Conservation (phyloP, 2,113 vertebrate species). For the Ctenomys sociabilis region DNA sequence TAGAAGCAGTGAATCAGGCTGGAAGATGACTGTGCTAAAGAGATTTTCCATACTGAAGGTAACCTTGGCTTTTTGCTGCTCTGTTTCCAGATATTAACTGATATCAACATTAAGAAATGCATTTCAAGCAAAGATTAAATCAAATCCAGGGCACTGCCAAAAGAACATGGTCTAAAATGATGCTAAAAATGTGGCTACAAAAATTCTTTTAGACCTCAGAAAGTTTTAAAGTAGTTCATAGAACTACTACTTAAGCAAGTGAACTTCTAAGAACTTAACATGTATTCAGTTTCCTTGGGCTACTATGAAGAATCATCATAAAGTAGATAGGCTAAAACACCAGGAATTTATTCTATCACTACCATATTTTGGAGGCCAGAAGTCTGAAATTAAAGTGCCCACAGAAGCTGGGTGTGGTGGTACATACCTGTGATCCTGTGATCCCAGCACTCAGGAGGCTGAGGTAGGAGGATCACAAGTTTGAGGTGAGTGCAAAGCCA, state of each 20-base stretch:
- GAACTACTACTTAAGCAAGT: neutral
- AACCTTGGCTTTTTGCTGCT: neutral
- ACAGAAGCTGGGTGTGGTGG: neutral
- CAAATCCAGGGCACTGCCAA: neutral
- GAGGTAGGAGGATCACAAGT: neutral
- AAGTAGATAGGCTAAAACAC: neutral
- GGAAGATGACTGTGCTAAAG: neutral
- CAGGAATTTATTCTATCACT: neutral
- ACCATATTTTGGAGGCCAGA: neutral
- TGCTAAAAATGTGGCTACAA: neutral
- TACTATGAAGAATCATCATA: neutral
- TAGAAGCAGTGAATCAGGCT: neutral
- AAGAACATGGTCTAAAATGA: conserved; percentile 27
- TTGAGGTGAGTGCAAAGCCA: neutral
- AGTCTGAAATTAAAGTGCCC: neutral
- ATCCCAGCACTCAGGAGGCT: neutral
- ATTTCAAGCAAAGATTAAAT: conserved; percentile 33
- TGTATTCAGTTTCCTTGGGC: neutral
- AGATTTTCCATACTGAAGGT: neutral
- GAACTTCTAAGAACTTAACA: neutral
- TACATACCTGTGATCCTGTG: neutral
- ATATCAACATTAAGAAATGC: conserved; percentile 42
- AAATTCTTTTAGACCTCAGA: neutral
- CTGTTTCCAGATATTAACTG: neutral
- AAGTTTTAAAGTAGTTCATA: neutral